phyloP scores from a whole-genome alignment of 2,888 invertebrate genomes.

The Meteorus colon region DNA sequence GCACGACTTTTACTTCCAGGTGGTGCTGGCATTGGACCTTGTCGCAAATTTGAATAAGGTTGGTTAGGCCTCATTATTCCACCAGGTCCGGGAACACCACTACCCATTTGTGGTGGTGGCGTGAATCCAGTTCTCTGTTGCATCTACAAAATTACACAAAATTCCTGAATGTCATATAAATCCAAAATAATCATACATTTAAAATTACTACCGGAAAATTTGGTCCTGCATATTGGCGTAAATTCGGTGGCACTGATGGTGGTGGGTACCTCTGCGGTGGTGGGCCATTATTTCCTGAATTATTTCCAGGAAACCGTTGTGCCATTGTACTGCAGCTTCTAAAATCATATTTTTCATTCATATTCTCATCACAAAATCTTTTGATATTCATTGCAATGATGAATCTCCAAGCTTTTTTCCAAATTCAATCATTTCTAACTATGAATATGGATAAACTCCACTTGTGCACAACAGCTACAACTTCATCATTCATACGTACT shows the following conservation, averaged over 20 bases:
- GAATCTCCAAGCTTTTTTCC: too few relatives aligned
- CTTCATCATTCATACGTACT: too few relatives aligned
- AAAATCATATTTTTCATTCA: neutral
- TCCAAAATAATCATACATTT: neutral
- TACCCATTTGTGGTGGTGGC: conserved; percentile 78
- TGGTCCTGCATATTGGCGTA: conserved; percentile 82
- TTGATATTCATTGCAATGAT: too few relatives aligned
- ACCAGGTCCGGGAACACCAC: conserved; percentile 73
- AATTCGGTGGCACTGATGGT: conserved; percentile 76
- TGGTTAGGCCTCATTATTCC: conserved; percentile 78
- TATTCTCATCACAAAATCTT: too few relatives aligned
- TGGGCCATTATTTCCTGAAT: conserved; percentile 75
- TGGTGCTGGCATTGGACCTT: conserved; percentile 77
- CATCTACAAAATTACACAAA: conserved; percentile 61
- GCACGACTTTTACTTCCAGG: conserved; percentile 79
- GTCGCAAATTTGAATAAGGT: conserved; percentile 78
- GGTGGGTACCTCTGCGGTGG: conserved; percentile 78
- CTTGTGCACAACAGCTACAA: too few relatives aligned
- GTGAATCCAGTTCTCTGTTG: conserved; percentile 82
- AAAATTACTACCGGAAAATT: conserved; percentile 81
- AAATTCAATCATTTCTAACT: too few relatives aligned
- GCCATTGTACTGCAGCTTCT: conserved; percentile 71
- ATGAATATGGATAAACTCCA: too few relatives aligned
- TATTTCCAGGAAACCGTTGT: conserved; percentile 76
- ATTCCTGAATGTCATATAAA: neutral